Evolutionary conservation across 1,140 invertebrate genomes (phyloP), one percentile per base, ranked within the genome.

Genomic region (Brachionus plicatilis): DNA sequence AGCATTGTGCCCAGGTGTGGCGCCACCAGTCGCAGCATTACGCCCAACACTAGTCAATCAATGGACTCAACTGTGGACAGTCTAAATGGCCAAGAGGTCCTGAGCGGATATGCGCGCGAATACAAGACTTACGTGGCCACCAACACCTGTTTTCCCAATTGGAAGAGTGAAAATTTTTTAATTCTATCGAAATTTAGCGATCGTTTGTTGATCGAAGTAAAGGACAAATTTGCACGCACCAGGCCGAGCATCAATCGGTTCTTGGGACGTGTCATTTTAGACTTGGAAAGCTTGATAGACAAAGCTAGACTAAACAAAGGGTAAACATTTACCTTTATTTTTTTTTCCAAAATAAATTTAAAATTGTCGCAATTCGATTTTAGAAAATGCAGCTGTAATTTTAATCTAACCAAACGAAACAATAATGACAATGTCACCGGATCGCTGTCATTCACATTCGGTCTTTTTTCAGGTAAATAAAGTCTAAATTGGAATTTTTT

Each of bases 201-300:
- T 87, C 86, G 90, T 11, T 80, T 91, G 29, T 90, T 91, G 75
- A 88, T 91, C 86, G 90, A 91, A 86, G 87, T 91, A 50, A 91
- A 91, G 86, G 90, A 91, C 85, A 91, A 91, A 86, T 91, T 91
- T 88, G 88, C 89, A 6, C 91, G 91, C 85, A 91, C 90, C 86
- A 87, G 90, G 17, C 91, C 91, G 1, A 89, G 89, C 5, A 89
- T 91, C 70, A 90, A 88, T 84, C 87, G 91, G 14, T 91, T 91
- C 85, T 87, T 91, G 8, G 91, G 91, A 37, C 89, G 88, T 85
- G 86, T 90, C 41, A 86, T 88, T 8, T 85, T 91, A 9, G 87
- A 89, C 27, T 88, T 91, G 12, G 88, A 88, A 47, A 86, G 87
- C 65, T 87, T 91, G 8, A 85, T 90, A 60, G 90, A 90, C 56